phyloP scores from a whole-genome alignment of 2,888 invertebrate species.

The Tipula vernalis region DNA sequence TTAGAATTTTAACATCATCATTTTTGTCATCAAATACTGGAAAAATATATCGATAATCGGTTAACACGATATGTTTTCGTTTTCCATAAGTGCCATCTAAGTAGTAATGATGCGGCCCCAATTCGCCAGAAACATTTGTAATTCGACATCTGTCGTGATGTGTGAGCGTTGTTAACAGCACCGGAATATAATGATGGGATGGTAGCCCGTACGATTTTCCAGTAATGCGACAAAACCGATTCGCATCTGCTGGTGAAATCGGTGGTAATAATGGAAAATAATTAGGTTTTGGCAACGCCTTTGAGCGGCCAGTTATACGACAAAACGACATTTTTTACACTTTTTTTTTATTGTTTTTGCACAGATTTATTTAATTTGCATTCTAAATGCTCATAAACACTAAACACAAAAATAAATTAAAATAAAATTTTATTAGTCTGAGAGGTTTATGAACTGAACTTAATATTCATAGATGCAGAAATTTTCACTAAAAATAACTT shows the following conservation, averaged over 20 bases:
- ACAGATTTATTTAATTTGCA: neutral
- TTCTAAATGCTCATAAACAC: neutral
- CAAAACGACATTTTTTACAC: conserved; percentile 50
- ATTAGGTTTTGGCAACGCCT: conserved; percentile 67
- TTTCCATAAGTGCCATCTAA: conserved; percentile 51
- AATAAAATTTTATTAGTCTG: neutral
- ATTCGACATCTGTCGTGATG: conserved; percentile 42
- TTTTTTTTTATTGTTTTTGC: neutral
- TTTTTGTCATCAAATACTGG: conserved; percentile 56
- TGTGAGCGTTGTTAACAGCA: conserved; percentile 42
- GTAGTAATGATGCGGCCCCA: conserved; percentile 47
- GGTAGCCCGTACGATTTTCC: conserved; percentile 63
- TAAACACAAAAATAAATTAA: neutral
- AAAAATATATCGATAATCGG: conserved; percentile 62
- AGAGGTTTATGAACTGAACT: neutral
- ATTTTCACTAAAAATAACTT: neutral
- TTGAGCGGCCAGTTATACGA: conserved; percentile 67
- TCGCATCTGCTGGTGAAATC: conserved; percentile 71
- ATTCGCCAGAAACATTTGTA: conserved; percentile 48
- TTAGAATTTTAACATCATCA: conserved; percentile 49
- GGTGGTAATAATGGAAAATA: conserved; percentile 71
- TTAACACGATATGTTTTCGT: conserved; percentile 50
- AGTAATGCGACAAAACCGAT: conserved; percentile 64
- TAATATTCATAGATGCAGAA: neutral
- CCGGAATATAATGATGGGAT: conserved; percentile 68